These are phyloP conservation scores for Galeruca laticollis DNA, from an alignment of 2,888 invertebrate genomes.

Conservation along the genomic window DNA sequence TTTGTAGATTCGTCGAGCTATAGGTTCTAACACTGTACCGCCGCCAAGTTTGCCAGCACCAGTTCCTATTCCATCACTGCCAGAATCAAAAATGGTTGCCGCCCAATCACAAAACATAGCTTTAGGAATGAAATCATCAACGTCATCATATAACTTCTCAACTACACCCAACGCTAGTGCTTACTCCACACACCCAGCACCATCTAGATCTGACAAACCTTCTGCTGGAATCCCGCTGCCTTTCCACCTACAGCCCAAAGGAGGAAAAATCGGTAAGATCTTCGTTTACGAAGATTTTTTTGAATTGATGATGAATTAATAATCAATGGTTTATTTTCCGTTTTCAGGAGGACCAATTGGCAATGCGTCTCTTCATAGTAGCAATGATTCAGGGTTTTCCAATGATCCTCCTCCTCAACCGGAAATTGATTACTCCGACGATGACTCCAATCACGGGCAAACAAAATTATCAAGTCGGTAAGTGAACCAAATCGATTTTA, in stretches of 20 bases:
- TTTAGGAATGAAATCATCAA: constrained; percentile 72
- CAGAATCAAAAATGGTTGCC: constrained; percentile 63
- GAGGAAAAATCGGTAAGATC: constrained; percentile 60
- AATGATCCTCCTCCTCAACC: constrained; percentile 90
- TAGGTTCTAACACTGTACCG: constrained; percentile 74
- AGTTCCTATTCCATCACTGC: constrained; percentile 73
- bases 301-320: too few relatives aligned
- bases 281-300: too few relatives aligned
- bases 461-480: constrained; percentile 72
- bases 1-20: constrained; percentile 69
- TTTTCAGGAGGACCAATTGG: constrained; percentile 69
- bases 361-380: constrained; percentile 86
- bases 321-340: neutral
- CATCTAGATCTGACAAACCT: constrained; percentile 60
- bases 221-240: constrained; percentile 64
- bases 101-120: constrained; percentile 76
- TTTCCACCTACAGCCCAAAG: constrained; percentile 60
- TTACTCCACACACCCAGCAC: constrained; percentile 65
- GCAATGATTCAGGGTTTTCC: constrained; percentile 92
- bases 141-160: constrained; percentile 70
- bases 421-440: constrained; percentile 91
- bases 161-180: constrained; percentile 59
- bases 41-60: constrained; percentile 81
- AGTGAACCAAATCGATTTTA: constrained; percentile 50
- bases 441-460: constrained; percentile 79